phyloP scores from a whole-genome alignment of 2,888 invertebrate species.

The Cataglyphis albicans region DNA sequence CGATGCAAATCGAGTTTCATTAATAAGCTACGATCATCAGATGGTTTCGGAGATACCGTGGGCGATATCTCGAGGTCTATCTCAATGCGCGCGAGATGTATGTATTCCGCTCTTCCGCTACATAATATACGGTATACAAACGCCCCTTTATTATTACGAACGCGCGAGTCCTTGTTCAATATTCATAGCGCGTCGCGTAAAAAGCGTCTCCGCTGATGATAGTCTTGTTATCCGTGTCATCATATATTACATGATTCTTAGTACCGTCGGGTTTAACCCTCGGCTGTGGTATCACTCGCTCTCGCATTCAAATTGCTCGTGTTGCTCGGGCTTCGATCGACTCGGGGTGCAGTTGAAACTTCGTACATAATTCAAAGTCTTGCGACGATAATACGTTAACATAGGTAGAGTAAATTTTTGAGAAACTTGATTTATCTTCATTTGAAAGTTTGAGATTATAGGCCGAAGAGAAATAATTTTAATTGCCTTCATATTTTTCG shows the following conservation, averaged over 20 bases:
- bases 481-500: not conserved
- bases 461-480: not conserved
- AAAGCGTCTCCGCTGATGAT: conserved; percentile 56
- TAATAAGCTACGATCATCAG: conserved; percentile 47
- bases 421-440: not conserved
- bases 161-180: conserved; percentile 72
- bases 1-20: conserved; percentile 52
- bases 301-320: conserved; percentile 37
- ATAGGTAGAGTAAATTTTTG: not conserved
- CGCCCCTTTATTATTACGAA: conserved; percentile 60
- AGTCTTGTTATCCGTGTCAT: conserved; percentile 50
- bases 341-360: conserved; percentile 22
- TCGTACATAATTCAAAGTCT: conserved; percentile 31
- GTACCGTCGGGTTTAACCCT: conserved; percentile 40
- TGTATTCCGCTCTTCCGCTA: conserved; percentile 39
- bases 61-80: conserved; percentile 68
- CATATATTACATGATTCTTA: conserved; percentile 60
- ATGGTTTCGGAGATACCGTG: conserved; percentile 59
- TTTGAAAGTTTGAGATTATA: not conserved
- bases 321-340: conserved; percentile 28
- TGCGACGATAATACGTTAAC: conserved; percentile 10
- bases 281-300: conserved; percentile 13
- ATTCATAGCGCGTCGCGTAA: conserved; percentile 61
- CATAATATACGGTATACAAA: conserved; percentile 49
- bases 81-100: not conserved